Base-by-base conservation (phyloP, 2,888 invertebrate species). In the Orthonevra nobilis region DNA sequence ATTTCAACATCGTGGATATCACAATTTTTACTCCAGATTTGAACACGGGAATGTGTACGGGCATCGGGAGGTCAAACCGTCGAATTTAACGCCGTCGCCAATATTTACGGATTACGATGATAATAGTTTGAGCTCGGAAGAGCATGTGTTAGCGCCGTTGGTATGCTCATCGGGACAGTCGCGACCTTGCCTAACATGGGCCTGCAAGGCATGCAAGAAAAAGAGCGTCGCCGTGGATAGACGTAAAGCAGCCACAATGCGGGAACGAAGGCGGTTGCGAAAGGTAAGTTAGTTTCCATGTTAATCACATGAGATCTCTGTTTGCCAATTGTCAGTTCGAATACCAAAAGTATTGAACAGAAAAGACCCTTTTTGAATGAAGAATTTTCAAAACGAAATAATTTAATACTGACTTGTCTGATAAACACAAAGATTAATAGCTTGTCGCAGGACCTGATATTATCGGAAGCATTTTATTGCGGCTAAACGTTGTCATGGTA, bases 201-300 rank as follows among this genome's bases (percentile, higher is more conserved):
- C 98, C 1, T 98, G 98, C 89, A 98, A 98, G 86, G 97, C 97
- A 0, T 98, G 98, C 90, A 98, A 98, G 89, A 94, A 97, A 90
- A 97, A 98, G 90, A 97, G 95, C 10, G 97, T 97, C 40, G 94
- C 97, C 0, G 95, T 98, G 5, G 99, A 99, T 90, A 91, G 99
- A 60, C 92, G 99, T 86, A 98, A 98, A 91, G 99, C 99, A 3
- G 99, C 99, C 0, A 99, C 99, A 1, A 91, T 99, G 89, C 91
- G 99, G 2, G 99, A 99, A 89, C 90, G 99, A 81, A 90, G 98
- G 83, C 91, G 99, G 77, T 91, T 99, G 58, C 91, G 98, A 86
- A 98, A 99, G 93, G 97, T 97, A 89, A 19, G 9, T n/a, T n/a
- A n/a, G n/a, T n/a, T n/a, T n/a, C n/a, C n/a, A n/a, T n/a, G n/a